Evolutionary conservation across 92 coral and sea anemone genomes (phyloP), one percentile per base, ranked within the genome.

Genomic region (Heliopora coerulea): DNA sequence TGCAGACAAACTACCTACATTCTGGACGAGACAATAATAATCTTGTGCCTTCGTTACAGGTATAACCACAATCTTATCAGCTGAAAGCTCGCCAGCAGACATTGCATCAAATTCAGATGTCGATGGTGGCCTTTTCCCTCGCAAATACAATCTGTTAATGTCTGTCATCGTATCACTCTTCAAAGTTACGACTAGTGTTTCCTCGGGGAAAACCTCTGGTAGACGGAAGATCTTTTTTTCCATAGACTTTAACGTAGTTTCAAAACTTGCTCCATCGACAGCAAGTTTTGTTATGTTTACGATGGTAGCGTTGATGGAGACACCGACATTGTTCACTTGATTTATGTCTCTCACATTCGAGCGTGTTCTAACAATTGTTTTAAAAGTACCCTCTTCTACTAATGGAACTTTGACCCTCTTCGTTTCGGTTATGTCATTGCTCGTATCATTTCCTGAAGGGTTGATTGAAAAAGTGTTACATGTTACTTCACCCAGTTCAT

Each of bases 281-380:
- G 69, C 56, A 56, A 88, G 69, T 40, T 11, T 62, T 59, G 95
- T 89, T 42, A 72, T 79, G 2, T 84, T 82, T 4, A 88, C 82
- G 63, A 86, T 79, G 63, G 86, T 68, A 68, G 76, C 54, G 25
- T 49, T 83, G 5, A 87, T 76, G 0, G 90, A 87, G 8, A 84
- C 79, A 20, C 81, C 89, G 30, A 88, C 75, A 59, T 88, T 88
- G 46, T 88, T 88, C 58, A 68, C 61, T 10, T 65, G 90, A 32
- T 73, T 62, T 2, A 59, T 69, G 62, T 88, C 95, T 25, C 84
- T 79, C 68, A 83, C 79, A 73, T 88, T 88, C 63, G 90, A 82
- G 19, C 95, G 95, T 21, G 88, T 88, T 76, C 81, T 88, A 20
- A 88, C 83, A 25, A 88, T 85, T 23, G 88, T 73, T 49, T 70